Conservation (phyloP, 1,140 invertebrate species). For the Temnothorax nylanderi region DNA sequence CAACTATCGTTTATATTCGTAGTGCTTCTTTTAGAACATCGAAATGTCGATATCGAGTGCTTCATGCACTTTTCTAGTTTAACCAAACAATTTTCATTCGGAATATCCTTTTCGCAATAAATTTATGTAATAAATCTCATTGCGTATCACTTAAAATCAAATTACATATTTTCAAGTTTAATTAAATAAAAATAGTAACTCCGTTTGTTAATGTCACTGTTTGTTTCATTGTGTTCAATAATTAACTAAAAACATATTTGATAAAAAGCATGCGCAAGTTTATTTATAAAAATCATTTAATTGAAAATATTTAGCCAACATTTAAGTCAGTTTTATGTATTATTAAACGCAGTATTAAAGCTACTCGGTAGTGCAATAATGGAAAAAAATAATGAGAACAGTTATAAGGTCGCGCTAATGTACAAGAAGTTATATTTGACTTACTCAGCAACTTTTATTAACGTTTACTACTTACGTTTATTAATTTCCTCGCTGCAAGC, state of each 20-base stretch:
- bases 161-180: background rate
- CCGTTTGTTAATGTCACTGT: background rate
- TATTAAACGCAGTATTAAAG: slow-evolving; percentile 2
- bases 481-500: slow-evolving; percentile 29
- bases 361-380: background rate
- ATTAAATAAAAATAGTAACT: background rate
- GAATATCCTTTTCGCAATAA: background rate
- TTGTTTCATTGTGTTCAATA: background rate
- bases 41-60: background rate
- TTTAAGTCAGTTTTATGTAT: background rate
- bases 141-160: background rate
- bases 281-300: background rate
- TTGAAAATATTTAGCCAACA: background rate
- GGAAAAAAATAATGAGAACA: slow-evolving; percentile 23
- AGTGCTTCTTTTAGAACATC: background rate
- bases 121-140: background rate
- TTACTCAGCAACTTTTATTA: slow-evolving; percentile 46
- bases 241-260: background rate
- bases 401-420: slow-evolving; percentile 27
- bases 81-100: background rate
- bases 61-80: background rate
- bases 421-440: slow-evolving; percentile 29
- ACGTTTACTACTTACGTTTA: slow-evolving; percentile 45
- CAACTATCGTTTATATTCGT: slow-evolving; percentile 71
- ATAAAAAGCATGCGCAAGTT: background rate